A percentile compares a stretch with the other conserved stretches of the same genome.
Conservation (phyloP, 2,888 invertebrate genomes). For the Philereme transversata region DNA sequence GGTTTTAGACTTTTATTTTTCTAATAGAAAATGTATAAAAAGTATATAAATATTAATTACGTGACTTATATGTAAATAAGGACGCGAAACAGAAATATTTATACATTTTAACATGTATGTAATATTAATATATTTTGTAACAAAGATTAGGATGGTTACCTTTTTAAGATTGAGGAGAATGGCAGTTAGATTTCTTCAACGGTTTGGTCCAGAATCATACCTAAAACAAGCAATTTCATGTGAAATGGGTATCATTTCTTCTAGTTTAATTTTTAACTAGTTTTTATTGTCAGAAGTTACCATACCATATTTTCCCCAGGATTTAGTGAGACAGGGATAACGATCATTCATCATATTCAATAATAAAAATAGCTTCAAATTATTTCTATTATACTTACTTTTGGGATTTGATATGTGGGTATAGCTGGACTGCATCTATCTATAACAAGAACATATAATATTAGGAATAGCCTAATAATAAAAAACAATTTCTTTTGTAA, state of each 20-base stretch:
- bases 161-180: too few relatives aligned
- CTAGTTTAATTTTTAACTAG: background rate
- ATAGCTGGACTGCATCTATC: background rate
- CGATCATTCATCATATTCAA: conserved; percentile 35
- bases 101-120: too few relatives aligned
- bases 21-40: too few relatives aligned
- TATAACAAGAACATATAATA: conserved; percentile 3
- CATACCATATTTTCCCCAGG: conserved; percentile 67
- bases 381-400: conserved; percentile 1
- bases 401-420: background rate
- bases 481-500: background rate
- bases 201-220: background rate
- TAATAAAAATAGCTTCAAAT: too few relatives aligned
- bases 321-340: conserved; percentile 71
- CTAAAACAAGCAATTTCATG: conserved; percentile 4
- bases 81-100: too few relatives aligned
- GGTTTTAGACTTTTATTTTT: too few relatives aligned
- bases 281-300: conserved; percentile 52
- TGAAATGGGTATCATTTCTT: background rate
- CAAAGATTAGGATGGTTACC: too few relatives aligned
- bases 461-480: background rate
- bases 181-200: too few relatives aligned
- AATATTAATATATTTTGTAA: too few relatives aligned
- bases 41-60: too few relatives aligned
- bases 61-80: too few relatives aligned